Percentiles rank a stretch among this genome's conserved stretches.
Conservation (phyloP, 2,113 vertebrate species). For the Ophthalmolycus amberensis region DNA sequence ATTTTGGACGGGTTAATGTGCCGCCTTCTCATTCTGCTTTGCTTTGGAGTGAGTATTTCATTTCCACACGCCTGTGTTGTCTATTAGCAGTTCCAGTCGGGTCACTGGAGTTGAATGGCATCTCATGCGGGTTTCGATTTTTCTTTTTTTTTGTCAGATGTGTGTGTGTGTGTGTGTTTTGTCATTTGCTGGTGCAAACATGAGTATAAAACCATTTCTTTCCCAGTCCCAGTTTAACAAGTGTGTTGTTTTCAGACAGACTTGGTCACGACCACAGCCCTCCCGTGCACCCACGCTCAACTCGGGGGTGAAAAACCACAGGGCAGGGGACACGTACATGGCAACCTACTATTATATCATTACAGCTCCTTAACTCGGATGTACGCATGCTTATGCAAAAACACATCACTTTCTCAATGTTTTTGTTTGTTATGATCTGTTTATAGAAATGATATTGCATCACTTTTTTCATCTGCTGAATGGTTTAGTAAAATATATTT, state of each 20-base stretch:
- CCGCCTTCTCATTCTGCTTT: conserved; percentile 59
- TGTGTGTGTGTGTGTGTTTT: conserved; percentile 26
- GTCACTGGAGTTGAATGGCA: conserved; percentile 26
- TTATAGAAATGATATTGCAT: conserved; percentile 1
- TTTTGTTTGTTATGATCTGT: conserved; percentile 32
- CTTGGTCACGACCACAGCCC: conserved; percentile 76
- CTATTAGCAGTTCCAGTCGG: conserved; percentile 30
- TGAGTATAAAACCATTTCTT: conserved; percentile 58
- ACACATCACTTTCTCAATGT: conserved; percentile 35
- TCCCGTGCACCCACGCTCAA: conserved; percentile 68
- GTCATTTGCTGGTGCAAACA: conserved; percentile 48
- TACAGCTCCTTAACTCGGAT: conserved; percentile 63
- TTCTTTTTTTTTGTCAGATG: conserved; percentile 21
- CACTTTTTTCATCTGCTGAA: neutral
- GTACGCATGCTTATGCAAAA: conserved; percentile 37
- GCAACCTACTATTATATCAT: conserved; percentile 62
- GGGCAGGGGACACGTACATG: conserved; percentile 53
- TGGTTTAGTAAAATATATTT: neutral
- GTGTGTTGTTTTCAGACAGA: conserved; percentile 80
- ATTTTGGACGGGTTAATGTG: conserved; percentile 61
- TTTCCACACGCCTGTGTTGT: conserved; percentile 49
- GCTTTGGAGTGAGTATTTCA: conserved; percentile 36
- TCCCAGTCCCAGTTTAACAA: conserved; percentile 76
- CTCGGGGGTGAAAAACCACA: conserved; percentile 59
- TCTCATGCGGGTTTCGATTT: conserved; percentile 5